These are phyloP conservation scores for Sinocyclocheilus grahami DNA, from an alignment of 2,113 vertebrate species.

Conservation along the genomic window DNA sequence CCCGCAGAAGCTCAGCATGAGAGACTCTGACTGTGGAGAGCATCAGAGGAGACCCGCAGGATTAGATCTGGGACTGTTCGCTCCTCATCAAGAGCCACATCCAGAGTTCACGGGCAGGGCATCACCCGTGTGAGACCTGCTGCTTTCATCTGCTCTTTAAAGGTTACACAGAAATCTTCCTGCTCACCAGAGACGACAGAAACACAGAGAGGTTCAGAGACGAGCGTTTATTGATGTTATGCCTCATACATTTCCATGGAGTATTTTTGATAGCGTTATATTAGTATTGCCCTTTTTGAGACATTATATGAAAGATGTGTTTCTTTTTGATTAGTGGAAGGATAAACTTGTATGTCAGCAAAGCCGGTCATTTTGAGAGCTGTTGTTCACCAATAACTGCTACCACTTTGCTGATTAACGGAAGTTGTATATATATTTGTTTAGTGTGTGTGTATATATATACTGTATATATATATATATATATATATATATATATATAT, in stretches of 20 bases:
- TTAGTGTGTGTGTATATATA: too few relatives aligned
- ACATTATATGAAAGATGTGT: neutral
- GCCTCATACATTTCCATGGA: neutral
- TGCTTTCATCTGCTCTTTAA: constrained; percentile 54
- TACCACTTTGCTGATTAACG: too few relatives aligned
- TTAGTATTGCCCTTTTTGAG: neutral
- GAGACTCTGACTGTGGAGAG: neutral
- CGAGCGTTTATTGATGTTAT: neutral
- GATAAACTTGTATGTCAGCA: too few relatives aligned
- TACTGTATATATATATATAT: too few relatives aligned
- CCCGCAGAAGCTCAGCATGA: neutral
- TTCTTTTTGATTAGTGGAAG: too few relatives aligned
- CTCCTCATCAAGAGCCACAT: neutral
- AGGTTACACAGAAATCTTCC: constrained; percentile 37
- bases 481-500: too few relatives aligned
- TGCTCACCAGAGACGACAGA: neutral
- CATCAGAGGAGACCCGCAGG: neutral
- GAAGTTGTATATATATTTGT: too few relatives aligned
- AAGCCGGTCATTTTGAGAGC: neutral
- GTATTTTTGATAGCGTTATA: neutral
- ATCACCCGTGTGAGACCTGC: constrained; percentile 27
- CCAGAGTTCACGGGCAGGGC: constrained; percentile 40
- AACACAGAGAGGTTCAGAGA: neutral
- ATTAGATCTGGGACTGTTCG: neutral
- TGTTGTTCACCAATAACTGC: too few relatives aligned